phyloP scores from a whole-genome alignment of 2,113 vertebrate genomes.

The Cichladusa arquata region DNA sequence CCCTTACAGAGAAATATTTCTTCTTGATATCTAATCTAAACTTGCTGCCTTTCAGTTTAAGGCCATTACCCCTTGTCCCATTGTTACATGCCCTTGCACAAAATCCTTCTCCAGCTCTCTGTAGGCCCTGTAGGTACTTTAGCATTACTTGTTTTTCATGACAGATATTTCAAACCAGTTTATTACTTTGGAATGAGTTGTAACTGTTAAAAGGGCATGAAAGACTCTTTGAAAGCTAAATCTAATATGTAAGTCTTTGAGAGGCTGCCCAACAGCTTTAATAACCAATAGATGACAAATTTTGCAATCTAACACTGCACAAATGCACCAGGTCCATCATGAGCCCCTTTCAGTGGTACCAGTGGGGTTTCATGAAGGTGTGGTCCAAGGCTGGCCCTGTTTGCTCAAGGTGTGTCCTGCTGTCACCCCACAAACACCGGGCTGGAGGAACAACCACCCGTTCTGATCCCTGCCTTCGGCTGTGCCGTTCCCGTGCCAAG shows the following conservation, averaged over 20 bases:
- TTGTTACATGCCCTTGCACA: fast-evolving
- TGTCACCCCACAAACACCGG: not conserved
- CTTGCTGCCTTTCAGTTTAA: not conserved
- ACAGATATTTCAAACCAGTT: not conserved
- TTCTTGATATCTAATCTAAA: not conserved
- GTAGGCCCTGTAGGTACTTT: not conserved
- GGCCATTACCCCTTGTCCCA: not conserved
- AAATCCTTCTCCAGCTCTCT: not conserved
- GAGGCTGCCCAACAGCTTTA: not conserved
- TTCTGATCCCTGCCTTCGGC: not conserved
- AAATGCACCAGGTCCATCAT: not conserved
- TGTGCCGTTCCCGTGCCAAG: fast-evolving
- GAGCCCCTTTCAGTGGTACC: not conserved
- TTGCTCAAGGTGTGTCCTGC: not conserved
- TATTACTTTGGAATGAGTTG: not conserved
- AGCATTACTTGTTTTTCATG: not conserved
- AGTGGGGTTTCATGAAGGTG: not conserved
- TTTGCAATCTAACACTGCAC: not conserved
- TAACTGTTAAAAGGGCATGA: not conserved
- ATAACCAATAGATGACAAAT: not conserved
- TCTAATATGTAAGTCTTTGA: not conserved
- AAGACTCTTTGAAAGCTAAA: not conserved
- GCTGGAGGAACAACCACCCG: not conserved
- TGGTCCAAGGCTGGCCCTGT: not conserved
- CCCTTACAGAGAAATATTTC: not conserved